Base-by-base conservation (phyloP, 2,113 vertebrate genomes). In the Indicator indicator region DNA sequence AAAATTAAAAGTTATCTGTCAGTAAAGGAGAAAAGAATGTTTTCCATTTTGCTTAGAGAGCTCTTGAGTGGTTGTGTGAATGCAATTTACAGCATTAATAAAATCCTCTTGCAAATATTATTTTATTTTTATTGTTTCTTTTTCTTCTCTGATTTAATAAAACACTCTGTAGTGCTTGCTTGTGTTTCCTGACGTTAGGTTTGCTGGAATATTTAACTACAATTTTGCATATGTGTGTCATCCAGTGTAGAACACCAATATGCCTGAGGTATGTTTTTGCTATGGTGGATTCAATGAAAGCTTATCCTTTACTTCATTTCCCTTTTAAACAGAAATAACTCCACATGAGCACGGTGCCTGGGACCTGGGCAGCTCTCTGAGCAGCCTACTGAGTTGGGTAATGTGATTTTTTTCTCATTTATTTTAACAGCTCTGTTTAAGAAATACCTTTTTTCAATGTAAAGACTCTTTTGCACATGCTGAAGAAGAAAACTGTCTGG, bases 51-150 rank as follows among this genome's bases (percentile, higher is more conserved):
- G 64, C 77, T 91, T 83, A 85, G 79, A 91, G 82, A 90, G 59
- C 69, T 93, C 77, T 89, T 81, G 55, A 94, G 67, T 80, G 40
- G 63, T 85, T 62, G 15, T 67, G 63, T 71, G 94, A 94, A 89
- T 74, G 58, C 67, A 95, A 96, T 96, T 96, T 96, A 97, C 79
- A 92, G 32, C 79, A 94, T 92, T 97, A 96, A 95, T 97, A 95
- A 94, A 94, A 84, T 64, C 17, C 17, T 65, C 11, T 76, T 88
- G n/a, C 46, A 83, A 89, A 90, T 90, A 91, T 90, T 94, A 59
- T 83, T 92, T 89, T 95, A 36, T 91, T 92, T 85, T 83, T 83
- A 79, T 73, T 74, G 68, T 59, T 84, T 77, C 36, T 63, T 83
- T 81, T 83, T 67, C 23, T 88, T 71, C 62, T 70, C 40, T 87